Evolutionary conservation across 2,113 vertebrate species (phyloP), one percentile per base, ranked within the genome.

Genomic region (Oncorhynchus kisutch): DNA sequence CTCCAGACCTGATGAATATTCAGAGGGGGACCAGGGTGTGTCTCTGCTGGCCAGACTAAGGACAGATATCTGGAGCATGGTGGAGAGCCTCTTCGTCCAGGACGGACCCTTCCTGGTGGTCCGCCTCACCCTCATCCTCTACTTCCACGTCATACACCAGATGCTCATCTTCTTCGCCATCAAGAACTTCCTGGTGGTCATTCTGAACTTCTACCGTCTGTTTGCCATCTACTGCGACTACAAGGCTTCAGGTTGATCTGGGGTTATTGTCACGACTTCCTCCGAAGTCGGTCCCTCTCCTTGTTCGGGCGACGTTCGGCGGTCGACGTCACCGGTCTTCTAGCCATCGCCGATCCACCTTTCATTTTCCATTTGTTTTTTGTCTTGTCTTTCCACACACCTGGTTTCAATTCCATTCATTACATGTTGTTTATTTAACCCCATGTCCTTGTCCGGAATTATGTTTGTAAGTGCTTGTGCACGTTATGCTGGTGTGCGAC

Each of bases 131-230:
- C 87, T 99, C 74, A 96, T 99, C 93, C 90, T 83, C 24, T 84
- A 92, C 68, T 96, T 92, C 72, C 11, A 85, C 3, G 92, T 97
- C 71, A 91, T 96, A 79, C 95, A 95, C 82, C 97, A 99, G 85
- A 99, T 99, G 98, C 87, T 99, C 70, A 89, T 95, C 16, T 99
- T 99, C 92, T 99, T 99, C 39, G 88, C 96, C 3, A 94, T 94
- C 9, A 99, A 99, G 90, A 99, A 99, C 80, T 91, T 95, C 67
- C 90, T 99, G 9, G 95, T 98, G 73, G 92, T 99, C 71, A 84
- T 94, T 73, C 86, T 99, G 5, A 97, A 95, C 31, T 8, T 98
- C 2, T 99, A 99, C 85, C 94, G 97, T 12, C 65, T 98, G 72
- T 76, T 82, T 3, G 93, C 96, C 69, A 90, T 94, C 77, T 16